Conservation (phyloP, 2,888 invertebrate genomes). For the Dugesia japonica region DNA sequence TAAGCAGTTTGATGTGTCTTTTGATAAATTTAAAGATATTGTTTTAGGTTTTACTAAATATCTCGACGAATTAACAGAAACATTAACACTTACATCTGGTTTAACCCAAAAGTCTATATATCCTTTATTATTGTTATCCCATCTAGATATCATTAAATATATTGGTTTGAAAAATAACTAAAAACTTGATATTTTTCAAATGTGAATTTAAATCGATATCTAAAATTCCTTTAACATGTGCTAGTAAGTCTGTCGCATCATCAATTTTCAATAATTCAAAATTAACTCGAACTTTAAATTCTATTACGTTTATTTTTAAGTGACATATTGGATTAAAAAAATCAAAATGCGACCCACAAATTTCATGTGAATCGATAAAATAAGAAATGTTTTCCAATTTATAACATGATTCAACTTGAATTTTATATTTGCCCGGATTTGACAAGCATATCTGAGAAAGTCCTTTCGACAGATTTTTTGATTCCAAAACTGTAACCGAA, state of each 20-base stretch:
- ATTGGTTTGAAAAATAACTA: background rate
- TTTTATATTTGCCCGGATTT: constrained; percentile 49
- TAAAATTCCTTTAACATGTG: background rate
- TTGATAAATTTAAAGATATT: background rate
- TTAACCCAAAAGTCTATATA: background rate
- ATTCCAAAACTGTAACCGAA: too few species aligned
- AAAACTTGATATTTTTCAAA: background rate
- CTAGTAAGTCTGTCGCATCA: background rate
- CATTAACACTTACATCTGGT: background rate
- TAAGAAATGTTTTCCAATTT: constrained; percentile 52
- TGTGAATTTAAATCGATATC: background rate
- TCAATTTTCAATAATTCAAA: background rate
- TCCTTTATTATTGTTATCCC: background rate
- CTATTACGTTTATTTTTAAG: background rate
- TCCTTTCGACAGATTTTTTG: constrained; percentile 53
- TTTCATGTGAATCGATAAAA: background rate
- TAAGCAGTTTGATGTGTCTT: background rate
- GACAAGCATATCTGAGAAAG: constrained; percentile 61
- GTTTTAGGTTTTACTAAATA: constrained; percentile 8
- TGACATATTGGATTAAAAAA: background rate
- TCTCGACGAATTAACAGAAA: background rate
- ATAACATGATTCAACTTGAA: constrained; percentile 64
- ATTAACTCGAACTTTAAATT: background rate
- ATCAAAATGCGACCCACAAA: background rate
- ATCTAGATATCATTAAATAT: background rate